Evolutionary conservation across 1,140 invertebrate species (phyloP).

Genomic region (Probaryconus sp.): DNA sequence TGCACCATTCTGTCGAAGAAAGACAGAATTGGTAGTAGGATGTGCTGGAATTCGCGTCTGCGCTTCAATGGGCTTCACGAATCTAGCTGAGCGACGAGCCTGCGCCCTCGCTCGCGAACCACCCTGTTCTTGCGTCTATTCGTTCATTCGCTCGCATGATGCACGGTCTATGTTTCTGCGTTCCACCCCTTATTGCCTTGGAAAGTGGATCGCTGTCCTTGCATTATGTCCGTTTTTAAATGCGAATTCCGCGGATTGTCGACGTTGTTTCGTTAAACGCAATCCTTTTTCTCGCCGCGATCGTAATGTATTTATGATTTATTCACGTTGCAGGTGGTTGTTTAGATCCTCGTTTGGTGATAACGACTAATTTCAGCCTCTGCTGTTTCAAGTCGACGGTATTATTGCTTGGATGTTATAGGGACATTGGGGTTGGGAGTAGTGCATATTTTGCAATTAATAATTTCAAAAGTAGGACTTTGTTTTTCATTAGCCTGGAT

Average conservation of each 20-base stretch:
- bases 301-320: slow-evolving; percentile 15
- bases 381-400: slow-evolving; percentile 34
- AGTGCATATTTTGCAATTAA: slow-evolving; percentile 15
- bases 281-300: slow-evolving; percentile 9
- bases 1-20: slow-evolving; percentile 28
- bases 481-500: slow-evolving; percentile 20
- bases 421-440: too few relatives aligned
- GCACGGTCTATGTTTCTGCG: slow-evolving; percentile 30
- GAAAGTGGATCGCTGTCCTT: slow-evolving; percentile 53
- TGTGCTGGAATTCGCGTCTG: slow-evolving; percentile 53
- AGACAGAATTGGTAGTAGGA: slow-evolving; percentile 47
- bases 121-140: slow-evolving; percentile 28
- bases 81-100: neutral
- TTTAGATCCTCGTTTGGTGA: slow-evolving; percentile 43
- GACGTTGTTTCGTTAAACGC: slow-evolving; percentile 14
- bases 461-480: slow-evolving; percentile 19
- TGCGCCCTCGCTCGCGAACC: slow-evolving; percentile 33
- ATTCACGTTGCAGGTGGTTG: slow-evolving; percentile 24
- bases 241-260: slow-evolving; percentile 16
- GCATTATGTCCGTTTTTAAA: slow-evolving; percentile 20
- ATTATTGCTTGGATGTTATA: slow-evolving; percentile 11
- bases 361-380: slow-evolving; percentile 35
- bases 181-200: slow-evolving; percentile 51
- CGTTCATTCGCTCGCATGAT: slow-evolving; percentile 37
- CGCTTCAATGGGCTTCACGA: slow-evolving; percentile 1